A percentile compares a stretch with the other conserved stretches of the same genome.
Conservation (phyloP, 2,888 invertebrate genomes). For the Smittia sp. region DNA sequence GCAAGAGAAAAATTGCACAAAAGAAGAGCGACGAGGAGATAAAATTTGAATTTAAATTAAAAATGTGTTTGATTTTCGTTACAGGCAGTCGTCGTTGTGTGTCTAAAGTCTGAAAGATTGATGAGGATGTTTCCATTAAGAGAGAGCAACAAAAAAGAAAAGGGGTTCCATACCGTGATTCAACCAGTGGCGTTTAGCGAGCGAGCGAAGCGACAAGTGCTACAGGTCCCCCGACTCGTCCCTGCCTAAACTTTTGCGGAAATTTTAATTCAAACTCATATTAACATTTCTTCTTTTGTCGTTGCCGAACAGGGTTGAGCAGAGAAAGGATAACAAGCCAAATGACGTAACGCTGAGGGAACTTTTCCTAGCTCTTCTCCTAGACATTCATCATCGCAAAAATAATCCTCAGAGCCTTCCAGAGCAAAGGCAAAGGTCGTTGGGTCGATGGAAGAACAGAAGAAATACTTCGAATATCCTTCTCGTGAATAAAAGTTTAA, state of each 20-base stretch:
- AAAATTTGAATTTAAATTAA: slow-evolving; percentile 42
- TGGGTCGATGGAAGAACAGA: background rate
- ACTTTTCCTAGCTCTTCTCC: background rate
- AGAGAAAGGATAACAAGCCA: background rate
- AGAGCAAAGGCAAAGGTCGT: background rate
- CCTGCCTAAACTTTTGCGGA: background rate
- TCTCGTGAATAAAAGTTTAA: slow-evolving; percentile 31
- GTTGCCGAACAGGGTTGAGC: background rate
- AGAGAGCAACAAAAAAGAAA: background rate
- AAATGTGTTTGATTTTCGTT: slow-evolving; percentile 35
- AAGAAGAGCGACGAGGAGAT: background rate
- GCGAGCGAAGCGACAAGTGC: background rate
- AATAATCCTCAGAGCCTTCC: background rate
- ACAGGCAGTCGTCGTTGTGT: slow-evolving; percentile 1
- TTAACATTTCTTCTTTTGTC: background rate
- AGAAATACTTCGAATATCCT: background rate
- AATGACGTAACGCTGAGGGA: background rate
- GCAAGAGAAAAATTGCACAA: background rate
- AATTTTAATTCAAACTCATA: background rate
- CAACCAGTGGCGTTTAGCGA: slow-evolving; percentile 21
- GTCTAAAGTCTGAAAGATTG: slow-evolving; percentile 38
- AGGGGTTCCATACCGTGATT: slow-evolving; percentile 2
- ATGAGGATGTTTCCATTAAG: slow-evolving; percentile 24
- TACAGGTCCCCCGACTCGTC: background rate
- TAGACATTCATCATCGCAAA: background rate